Evolutionary conservation across 2,797 vertebrate species (phyloP).

Genomic region (Onychomys arenicola): DNA sequence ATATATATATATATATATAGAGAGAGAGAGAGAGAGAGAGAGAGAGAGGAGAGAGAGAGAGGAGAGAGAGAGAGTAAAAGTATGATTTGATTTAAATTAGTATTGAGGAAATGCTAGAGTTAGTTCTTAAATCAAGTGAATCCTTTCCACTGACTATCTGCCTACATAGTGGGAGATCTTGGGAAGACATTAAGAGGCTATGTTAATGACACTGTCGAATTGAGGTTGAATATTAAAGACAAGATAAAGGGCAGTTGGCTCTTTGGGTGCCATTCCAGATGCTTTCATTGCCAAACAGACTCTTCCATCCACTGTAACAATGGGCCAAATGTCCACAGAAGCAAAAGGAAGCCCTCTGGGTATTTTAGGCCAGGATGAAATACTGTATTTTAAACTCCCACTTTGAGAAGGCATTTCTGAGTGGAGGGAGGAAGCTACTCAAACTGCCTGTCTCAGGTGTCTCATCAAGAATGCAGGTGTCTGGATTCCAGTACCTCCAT

Average conservation of each 20-base stretch:
- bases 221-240: background rate
- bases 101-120: conserved; percentile 5
- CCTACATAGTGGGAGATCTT: background rate
- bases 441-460: background rate
- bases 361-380: background rate
- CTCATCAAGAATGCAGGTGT: background rate
- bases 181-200: background rate
- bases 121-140: background rate
- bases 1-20: background rate
- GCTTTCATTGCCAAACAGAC: background rate
- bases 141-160: background rate
- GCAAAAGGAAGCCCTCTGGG: background rate
- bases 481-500: background rate
- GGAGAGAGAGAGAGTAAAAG: no score
- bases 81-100: conserved; percentile 21
- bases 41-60: no score
- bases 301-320: background rate
- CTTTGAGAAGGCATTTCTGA: background rate
- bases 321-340: background rate
- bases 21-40: no score
- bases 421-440: background rate
- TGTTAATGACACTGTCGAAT: background rate
- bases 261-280: background rate
- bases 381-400: background rate
- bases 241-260: background rate